Evolutionary conservation across 2,797 vertebrate genomes (phyloP).

Genomic region (Myoxocephalus aenaeus): DNA sequence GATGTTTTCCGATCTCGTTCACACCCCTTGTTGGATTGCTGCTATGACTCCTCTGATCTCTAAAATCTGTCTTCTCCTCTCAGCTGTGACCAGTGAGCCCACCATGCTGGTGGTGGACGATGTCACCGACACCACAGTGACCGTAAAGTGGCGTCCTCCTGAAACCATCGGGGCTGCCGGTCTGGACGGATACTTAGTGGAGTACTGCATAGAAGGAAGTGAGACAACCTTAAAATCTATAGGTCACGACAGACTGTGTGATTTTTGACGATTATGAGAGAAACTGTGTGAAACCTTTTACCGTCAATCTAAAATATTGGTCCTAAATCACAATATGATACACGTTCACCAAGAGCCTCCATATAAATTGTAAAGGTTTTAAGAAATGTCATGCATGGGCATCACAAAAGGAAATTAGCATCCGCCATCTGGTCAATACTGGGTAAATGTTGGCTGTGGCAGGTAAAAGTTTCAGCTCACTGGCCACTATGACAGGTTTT

Average conservation of each 20-base stretch:
- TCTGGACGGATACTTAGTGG: constrained; percentile 95
- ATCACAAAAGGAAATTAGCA: no score
- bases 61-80: constrained; percentile 24
- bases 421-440: no score
- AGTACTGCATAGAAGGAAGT: constrained; percentile 99
- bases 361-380: background rate
- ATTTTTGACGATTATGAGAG: background rate
- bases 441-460: no score
- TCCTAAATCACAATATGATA: background rate
- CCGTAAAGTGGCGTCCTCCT: constrained; percentile 97
- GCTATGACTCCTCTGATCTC: constrained; percentile 22
- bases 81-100: constrained; percentile 98
- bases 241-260: background rate
- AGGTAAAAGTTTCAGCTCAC: no score
- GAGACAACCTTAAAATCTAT: constrained; percentile 71
- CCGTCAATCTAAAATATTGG: background rate
- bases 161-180: constrained; percentile 98
- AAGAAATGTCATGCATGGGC: background rate
- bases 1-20: constrained; percentile 41
- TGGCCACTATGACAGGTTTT: no score
- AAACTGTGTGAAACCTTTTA: background rate
- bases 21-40: constrained; percentile 11
- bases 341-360: background rate
- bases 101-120: constrained; percentile 93
- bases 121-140: constrained; percentile 92